Percentiles rank a stretch among this genome's conserved stretches.
Conservation (phyloP, 1,140 invertebrate species). For the Pseudomyrmex dendroicus region DNA sequence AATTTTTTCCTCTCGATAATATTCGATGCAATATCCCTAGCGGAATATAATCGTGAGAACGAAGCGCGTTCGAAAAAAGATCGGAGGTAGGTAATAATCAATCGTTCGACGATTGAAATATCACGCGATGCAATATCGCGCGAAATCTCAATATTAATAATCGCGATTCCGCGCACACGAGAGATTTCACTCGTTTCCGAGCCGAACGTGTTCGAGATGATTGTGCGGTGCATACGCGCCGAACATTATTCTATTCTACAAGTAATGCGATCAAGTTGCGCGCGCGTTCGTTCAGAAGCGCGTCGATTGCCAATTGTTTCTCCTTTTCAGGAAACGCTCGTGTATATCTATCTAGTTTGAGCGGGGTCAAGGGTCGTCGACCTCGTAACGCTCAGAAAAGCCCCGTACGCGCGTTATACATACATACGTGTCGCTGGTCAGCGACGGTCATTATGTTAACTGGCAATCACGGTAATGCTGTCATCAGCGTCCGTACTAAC, state of each 20-base stretch:
- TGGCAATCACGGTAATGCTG: conserved; percentile 83
- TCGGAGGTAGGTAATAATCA: no score
- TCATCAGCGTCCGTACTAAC: conserved; percentile 77
- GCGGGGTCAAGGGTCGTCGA: conserved; percentile 73
- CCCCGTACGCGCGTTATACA: conserved; percentile 56
- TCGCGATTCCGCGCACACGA: not conserved
- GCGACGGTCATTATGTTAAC: conserved; percentile 81
- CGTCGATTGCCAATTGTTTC: conserved; percentile 70
- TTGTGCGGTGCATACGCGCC: not conserved
- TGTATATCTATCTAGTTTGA: conserved; percentile 2
- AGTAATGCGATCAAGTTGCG: conserved; percentile 13
- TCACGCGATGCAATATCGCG: no score
- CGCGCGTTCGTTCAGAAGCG: not conserved
- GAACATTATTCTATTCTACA: conserved; percentile 45
- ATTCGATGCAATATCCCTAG: not conserved
- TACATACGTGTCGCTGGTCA: conserved; percentile 71
- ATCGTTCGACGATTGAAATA: no score
- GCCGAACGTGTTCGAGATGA: not conserved
- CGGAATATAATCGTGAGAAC: conserved; percentile 2
- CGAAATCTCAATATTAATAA: not conserved
- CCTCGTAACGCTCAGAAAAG: conserved; percentile 69
- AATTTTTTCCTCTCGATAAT: not conserved
- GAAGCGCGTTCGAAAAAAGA: no score
- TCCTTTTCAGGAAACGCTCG: conserved; percentile 71
- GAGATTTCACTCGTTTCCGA: not conserved